Percentiles rank a stretch among this genome's conserved stretches.
Evolutionary conservation across 2,888 invertebrate genomes (phyloP).

Genomic region (Herminia tarsipennalis): DNA sequence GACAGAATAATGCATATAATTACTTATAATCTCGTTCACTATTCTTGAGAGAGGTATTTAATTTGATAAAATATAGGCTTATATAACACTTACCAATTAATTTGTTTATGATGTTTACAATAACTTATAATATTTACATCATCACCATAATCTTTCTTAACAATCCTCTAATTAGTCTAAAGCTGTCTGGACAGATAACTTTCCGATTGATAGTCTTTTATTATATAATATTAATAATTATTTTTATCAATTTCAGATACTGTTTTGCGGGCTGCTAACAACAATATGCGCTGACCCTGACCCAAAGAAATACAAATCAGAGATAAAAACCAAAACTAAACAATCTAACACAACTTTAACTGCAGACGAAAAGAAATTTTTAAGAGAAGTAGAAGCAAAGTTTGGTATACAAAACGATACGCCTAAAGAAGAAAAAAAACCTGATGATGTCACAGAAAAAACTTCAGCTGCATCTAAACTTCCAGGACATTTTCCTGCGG

Average conservation of each 20-base stretch:
- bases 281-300: slow-evolving; percentile 66
- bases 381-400: slow-evolving; percentile 80
- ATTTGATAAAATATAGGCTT: no score
- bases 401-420: slow-evolving; percentile 72
- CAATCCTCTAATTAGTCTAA: no score
- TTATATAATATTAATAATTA: no score
- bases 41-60: no score
- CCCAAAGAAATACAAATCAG: slow-evolving; percentile 75
- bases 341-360: slow-evolving; percentile 62
- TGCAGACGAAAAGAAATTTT: slow-evolving; percentile 74
- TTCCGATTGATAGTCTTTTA: no score
- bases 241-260: slow-evolving; percentile 68
- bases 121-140: no score
- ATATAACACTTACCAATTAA: no score
- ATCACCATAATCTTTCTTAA: no score
- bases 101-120: no score
- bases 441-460: slow-evolving; percentile 38
- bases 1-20: no score
- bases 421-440: slow-evolving; percentile 44
- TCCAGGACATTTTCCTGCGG: slow-evolving; percentile 75
- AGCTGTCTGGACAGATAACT: no score
- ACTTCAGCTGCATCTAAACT: slow-evolving; percentile 16
- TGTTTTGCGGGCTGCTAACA: slow-evolving; percentile 58
- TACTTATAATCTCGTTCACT: no score
- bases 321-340: slow-evolving; percentile 60